These are phyloP conservation scores for Acleris sparsana DNA, from an alignment of 2,888 invertebrate species.

Conservation along the genomic window DNA sequence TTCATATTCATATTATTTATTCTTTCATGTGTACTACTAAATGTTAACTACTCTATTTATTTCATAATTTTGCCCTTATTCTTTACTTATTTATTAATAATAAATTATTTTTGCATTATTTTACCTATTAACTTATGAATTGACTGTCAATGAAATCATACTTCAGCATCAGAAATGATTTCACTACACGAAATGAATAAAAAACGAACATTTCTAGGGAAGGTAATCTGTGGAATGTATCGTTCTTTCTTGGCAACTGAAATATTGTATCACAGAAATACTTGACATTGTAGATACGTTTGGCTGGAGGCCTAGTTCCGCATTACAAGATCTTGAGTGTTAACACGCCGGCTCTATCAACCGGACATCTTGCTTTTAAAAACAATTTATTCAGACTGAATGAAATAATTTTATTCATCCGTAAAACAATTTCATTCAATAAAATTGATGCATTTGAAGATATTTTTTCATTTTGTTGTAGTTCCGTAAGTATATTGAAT, in stretches of 20 bases:
- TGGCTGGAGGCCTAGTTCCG: constrained; percentile 64
- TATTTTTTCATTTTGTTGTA: no score
- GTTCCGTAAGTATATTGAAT: no score
- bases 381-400: not conserved
- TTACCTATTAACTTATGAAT: no score
- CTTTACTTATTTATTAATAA: no score
- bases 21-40: no score
- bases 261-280: constrained; percentile 63
- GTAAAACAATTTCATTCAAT: not conserved
- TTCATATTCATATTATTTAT: no score
- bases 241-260: constrained; percentile 56
- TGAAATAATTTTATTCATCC: constrained; percentile 26
- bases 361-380: constrained; percentile 19
- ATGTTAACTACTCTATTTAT: no score
- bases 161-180: not conserved
- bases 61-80: no score
- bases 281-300: constrained; percentile 69
- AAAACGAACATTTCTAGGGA: constrained; percentile 56
- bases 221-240: constrained; percentile 48
- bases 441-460: no score
- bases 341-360: constrained; percentile 14
- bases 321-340: constrained; percentile 48
- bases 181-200: not conserved
- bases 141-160: no score
- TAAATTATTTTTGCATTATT: no score